phyloP scores from a whole-genome alignment of 2,797 vertebrate species.

The Macroramphosus scolopax region DNA sequence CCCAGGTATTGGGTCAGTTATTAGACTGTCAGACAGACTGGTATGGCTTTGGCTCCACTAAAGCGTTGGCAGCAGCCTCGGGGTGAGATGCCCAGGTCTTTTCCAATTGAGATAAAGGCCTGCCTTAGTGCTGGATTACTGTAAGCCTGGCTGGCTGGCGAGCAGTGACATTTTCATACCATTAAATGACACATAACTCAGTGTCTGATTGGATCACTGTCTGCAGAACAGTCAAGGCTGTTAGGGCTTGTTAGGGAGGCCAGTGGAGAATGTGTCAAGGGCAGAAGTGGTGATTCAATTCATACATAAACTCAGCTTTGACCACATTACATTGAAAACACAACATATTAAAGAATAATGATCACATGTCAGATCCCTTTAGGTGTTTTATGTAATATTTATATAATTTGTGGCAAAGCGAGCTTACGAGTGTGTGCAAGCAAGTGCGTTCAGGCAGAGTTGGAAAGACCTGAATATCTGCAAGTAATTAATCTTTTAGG shows the following conservation, averaged over 20 bases:
- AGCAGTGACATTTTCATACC: conserved; percentile 57
- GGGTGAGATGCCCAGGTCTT: conserved; percentile 34
- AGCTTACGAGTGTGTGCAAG: conserved; percentile 7
- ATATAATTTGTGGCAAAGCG: conserved; percentile 25
- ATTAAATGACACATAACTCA: conserved; percentile 62
- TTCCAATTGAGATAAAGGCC: conserved; percentile 57
- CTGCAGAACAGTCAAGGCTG: conserved; percentile 28
- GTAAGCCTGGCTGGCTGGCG: conserved; percentile 46
- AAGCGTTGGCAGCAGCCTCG: conserved; percentile 51
- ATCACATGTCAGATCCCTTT: conserved; percentile 31
- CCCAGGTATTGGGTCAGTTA: conserved; percentile 44
- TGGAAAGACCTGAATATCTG: conserved; percentile 33
- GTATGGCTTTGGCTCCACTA: conserved; percentile 41
- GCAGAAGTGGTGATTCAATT: conserved; percentile 4
- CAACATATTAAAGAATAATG: conserved; percentile 31
- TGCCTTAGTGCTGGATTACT: conserved; percentile 61
- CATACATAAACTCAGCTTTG: conserved; percentile 18
- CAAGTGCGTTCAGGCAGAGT: conserved; percentile 16
- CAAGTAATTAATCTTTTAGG: conserved; percentile 57
- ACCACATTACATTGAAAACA: conserved; percentile 13
- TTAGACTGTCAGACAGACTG: conserved; percentile 50
- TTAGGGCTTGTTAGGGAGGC: conserved; percentile 23
- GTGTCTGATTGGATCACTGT: conserved; percentile 54
- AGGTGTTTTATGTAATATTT: conserved; percentile 54
- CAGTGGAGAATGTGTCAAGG: not conserved